Conservation (phyloP, 2,888 invertebrate species). For the Chymomyza procnemis region DNA sequence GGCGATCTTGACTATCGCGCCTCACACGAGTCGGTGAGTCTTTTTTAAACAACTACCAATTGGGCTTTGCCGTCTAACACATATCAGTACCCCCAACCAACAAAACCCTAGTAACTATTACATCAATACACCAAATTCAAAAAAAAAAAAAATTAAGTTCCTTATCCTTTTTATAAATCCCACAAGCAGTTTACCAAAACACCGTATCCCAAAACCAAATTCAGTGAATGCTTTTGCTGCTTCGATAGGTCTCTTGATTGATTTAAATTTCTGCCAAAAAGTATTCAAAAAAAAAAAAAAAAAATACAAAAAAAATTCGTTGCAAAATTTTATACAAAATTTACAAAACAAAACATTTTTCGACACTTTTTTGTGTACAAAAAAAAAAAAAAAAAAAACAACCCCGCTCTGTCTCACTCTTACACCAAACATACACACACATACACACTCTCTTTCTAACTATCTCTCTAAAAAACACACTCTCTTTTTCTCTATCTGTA, state of each 20-base stretch:
- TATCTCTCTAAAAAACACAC: background rate
- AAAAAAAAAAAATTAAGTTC: background rate
- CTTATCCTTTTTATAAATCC: background rate
- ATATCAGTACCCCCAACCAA: background rate
- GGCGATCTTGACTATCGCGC: constrained; percentile 90
- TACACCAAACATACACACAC: background rate
- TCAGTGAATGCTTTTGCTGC: constrained; percentile 67
- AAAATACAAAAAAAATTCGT: constrained; percentile 1
- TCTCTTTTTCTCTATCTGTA: background rate
- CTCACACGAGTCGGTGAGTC: constrained; percentile 91
- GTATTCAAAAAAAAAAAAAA: constrained; percentile 8
- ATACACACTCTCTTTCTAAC: constrained; percentile 16
- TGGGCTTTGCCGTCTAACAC: background rate
- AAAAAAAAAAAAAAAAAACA: background rate
- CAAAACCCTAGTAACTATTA: background rate
- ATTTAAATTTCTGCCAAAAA: constrained; percentile 42
- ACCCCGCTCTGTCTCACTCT: constrained; percentile 41
- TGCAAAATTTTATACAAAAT: constrained; percentile 21
- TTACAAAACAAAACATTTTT: background rate
- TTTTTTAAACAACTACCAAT: background rate
- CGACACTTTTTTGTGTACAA: constrained; percentile 10
- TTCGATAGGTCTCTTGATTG: constrained; percentile 61
- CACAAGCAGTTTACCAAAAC: constrained; percentile 4
- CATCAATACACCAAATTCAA: background rate
- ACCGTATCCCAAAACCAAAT: constrained; percentile 23